phyloP scores from a whole-genome alignment of 2,797 vertebrate genomes.

The Sebastes cheni region DNA sequence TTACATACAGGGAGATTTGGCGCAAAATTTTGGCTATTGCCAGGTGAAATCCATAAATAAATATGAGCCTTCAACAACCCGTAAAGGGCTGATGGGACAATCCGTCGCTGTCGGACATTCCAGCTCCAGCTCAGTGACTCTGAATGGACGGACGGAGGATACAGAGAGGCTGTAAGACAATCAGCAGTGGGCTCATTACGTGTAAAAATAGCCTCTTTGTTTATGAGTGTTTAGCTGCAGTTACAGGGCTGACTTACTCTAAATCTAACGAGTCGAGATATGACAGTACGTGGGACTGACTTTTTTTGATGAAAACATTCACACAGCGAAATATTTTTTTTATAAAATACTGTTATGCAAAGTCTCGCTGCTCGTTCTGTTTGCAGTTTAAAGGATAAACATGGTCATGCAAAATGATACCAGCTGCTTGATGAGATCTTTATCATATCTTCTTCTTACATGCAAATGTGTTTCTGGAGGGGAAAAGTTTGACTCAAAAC shows the following conservation, averaged over 20 bases:
- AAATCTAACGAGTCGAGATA: not conserved
- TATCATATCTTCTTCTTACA: not conserved
- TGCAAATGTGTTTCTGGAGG: not conserved
- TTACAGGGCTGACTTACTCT: not conserved
- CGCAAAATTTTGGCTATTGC: not conserved
- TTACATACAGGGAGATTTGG: not conserved
- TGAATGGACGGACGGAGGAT: slow-evolving; percentile 10
- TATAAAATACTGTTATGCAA: slow-evolving; percentile 49
- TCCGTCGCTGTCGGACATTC: not conserved
- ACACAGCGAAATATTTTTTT: not conserved
- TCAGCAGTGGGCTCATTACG: slow-evolving; percentile 1
- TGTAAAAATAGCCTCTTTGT: slow-evolving; percentile 34
- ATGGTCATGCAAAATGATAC: slow-evolving; percentile 16
- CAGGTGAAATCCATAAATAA: not conserved
- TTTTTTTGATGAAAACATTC: slow-evolving; percentile 9
- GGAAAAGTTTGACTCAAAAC: slow-evolving; percentile 13
- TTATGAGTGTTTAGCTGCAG: not conserved
- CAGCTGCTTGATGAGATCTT: slow-evolving; percentile 11
- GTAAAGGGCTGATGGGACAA: not conserved
- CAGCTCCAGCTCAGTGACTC: slow-evolving; percentile 17
- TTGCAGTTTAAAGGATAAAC: slow-evolving; percentile 40
- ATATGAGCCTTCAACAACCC: not conserved
- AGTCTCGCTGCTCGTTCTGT: not conserved
- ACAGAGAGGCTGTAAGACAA: not conserved
- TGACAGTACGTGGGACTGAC: not conserved